Evolutionary conservation across 64 coral and sea anemone genomes (phyloP).

Genomic region (Actinia tenebrosa): DNA sequence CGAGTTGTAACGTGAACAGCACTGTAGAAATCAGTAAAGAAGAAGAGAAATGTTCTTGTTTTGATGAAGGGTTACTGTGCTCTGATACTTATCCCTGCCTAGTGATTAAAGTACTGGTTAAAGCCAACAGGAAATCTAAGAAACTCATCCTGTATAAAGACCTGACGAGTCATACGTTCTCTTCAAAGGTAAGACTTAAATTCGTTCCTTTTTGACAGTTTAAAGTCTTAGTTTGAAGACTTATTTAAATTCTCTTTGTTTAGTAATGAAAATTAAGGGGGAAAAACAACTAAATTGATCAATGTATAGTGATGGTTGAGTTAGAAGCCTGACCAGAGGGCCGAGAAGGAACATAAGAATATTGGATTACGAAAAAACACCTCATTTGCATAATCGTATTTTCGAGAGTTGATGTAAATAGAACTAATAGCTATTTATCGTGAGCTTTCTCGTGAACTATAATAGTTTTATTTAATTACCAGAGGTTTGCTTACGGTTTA

Average conservation of each 20-base stretch:
- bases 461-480: too few relatives aligned
- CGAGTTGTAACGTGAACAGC: not conserved
- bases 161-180: slow-evolving; percentile 1
- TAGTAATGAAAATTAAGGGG: not conserved
- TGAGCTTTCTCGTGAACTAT: not conserved
- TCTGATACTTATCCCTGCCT: slow-evolving; percentile 2
- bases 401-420: not conserved
- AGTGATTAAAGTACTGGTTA: not conserved
- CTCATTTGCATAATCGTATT: not conserved
- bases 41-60: not conserved
- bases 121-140: not conserved
- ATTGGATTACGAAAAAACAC: not conserved
- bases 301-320: too few relatives aligned
- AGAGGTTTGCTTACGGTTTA: too few relatives aligned
- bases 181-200: not conserved
- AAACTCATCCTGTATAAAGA: not conserved
- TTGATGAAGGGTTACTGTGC: slow-evolving; percentile 23
- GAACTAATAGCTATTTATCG: not conserved
- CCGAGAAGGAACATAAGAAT: too few relatives aligned
- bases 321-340: too few relatives aligned
- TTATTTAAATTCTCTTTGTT: too few relatives aligned
- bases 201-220: too few relatives aligned
- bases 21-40: not conserved
- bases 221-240: too few relatives aligned
- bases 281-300: not conserved